Base-by-base conservation (phyloP, 2,797 vertebrate species). In the Chelmon rostratus region DNA sequence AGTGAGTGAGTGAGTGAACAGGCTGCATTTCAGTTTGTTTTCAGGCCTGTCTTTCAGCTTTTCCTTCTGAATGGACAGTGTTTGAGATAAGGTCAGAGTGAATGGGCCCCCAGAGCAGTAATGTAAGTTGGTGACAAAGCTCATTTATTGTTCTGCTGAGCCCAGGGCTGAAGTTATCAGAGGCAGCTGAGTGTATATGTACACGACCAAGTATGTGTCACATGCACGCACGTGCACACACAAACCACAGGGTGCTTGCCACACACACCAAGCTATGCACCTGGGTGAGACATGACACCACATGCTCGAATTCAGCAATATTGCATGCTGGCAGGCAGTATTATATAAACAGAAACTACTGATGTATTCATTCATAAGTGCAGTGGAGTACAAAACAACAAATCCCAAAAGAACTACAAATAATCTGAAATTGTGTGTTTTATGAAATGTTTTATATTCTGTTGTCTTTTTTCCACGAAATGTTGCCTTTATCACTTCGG, bases 51-150 rank as follows among this genome's bases (percentile, higher is more conserved):
- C 74, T 64, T 65, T 59, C 42, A 70, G 28, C 70, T 72, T 75
- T 76, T 76, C 68, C 67, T 71, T 83, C 72, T 82, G 78, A 86
- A 86, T 70, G 72, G 76, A 82, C 76, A 62, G 52, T 50, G 81
- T 84, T 82, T 85, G 73, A 86, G 89, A 90, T 88, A 88, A 79
- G 77, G 77, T 78, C 59, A 74, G 73, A 77, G 18, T 77, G 78
- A 89, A 83, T n/a, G 63, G 81, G 72, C 76, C 82, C 61, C 78
- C 63, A 23, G 71, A 86, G 75, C 40, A 71, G 83, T 92, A 89
- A 92, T 78, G 83, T 35, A 92, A 92, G 83, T 80, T 83, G 76
- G 88, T 88, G 87, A 92, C 91, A 93, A 92, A 92, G 87, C 79
- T 86, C 73, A 84, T 90, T 70, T 86, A 91, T 91, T 90, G 88